These are phyloP conservation scores for Melanaphis sacchari DNA, from an alignment of 1,140 invertebrate species.

Conservation along the genomic window DNA sequence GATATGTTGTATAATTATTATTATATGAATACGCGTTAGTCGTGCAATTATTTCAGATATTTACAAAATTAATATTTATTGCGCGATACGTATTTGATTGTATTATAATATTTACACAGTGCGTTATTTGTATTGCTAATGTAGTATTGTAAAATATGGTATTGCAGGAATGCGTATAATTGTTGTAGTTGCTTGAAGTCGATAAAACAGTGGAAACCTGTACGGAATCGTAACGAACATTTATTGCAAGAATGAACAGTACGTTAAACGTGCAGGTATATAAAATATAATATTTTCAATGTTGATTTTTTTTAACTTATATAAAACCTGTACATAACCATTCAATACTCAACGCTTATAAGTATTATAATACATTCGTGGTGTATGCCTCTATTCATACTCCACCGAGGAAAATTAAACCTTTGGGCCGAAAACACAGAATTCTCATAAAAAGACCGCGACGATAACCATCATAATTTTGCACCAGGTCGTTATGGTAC, in stretches of 20 bases:
- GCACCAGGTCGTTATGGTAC: background rate
- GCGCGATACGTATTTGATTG: background rate
- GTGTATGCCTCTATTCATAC: background rate
- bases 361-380: background rate
- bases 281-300: background rate
- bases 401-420: background rate
- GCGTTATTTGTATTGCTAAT: background rate
- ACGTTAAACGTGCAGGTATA: no score
- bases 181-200: background rate
- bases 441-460: background rate
- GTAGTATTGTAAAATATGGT: background rate
- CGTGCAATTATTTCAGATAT: background rate
- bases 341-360: background rate
- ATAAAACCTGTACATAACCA: background rate
- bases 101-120: background rate
- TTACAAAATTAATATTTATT: background rate
- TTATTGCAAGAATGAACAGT: background rate
- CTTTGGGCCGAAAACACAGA: background rate
- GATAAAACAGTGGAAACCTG: background rate
- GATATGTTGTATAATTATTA: no score
- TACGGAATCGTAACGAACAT: background rate
- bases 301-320: background rate
- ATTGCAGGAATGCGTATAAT: background rate
- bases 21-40: background rate
- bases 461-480: background rate